Conservation (phyloP, 2,888 invertebrate species). For the Drosophila silvestris region DNA sequence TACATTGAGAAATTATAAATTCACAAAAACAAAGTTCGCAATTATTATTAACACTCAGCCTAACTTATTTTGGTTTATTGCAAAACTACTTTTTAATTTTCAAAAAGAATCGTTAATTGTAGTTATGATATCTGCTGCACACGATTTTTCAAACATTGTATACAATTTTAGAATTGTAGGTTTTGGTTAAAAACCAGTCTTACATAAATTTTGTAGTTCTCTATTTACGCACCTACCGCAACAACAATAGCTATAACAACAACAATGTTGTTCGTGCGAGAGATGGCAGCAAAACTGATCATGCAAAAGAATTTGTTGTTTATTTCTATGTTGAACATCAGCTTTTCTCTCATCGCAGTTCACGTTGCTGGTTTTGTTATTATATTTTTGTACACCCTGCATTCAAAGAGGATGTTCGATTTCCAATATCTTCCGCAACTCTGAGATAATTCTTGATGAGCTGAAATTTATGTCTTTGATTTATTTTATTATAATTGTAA, state of each 20-base stretch:
- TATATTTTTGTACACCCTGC: constrained; percentile 24
- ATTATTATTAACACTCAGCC: not conserved
- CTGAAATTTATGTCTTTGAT: not conserved
- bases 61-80: not conserved
- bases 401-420: not conserved
- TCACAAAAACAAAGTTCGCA: not conserved
- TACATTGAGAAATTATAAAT: not conserved
- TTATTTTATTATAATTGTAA: not conserved
- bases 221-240: constrained; percentile 30
- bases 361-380: not conserved
- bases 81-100: not conserved
- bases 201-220: constrained; percentile 37
- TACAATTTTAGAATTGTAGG: constrained; percentile 5
- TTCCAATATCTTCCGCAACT: not conserved
- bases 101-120: not conserved
- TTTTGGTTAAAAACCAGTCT: constrained; percentile 50
- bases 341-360: constrained; percentile 44
- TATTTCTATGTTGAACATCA: constrained; percentile 37
- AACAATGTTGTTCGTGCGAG: constrained; percentile 18
- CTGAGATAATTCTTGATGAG: not conserved
- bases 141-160: not conserved
- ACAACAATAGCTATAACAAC: constrained; percentile 9
- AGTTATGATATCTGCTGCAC: not conserved
- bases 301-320: constrained; percentile 74
- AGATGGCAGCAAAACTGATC: constrained; percentile 64